Evolutionary conservation across 2,797 vertebrate genomes (phyloP), one percentile per base, ranked within the genome.

Genomic region (Myotis vivesi): DNA sequence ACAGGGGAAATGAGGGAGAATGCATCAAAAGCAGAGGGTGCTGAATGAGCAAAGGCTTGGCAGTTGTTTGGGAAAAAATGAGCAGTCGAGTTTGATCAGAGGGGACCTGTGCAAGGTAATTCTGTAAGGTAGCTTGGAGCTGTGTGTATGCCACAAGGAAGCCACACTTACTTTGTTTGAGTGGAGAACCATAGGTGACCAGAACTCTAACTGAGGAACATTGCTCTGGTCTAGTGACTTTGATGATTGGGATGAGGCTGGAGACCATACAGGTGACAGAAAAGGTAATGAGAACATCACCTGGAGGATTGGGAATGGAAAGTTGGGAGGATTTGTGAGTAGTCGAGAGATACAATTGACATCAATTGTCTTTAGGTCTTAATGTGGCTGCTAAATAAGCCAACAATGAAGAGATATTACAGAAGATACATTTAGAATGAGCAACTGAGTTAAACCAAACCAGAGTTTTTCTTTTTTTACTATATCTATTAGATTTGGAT

Each of bases 371-470:
- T 57, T 87, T 73, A 51, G 23, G 38, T 81, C 36, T 95, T 73
- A 44, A 75, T 64, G 12, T 59, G 76, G 72, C 49, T 79, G 69
- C 75, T 88, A 62, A 77, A 88, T 53, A 89, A 95, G 66, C 91
- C 59, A 38, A 36, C 46, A 91, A 84, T 95, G 91, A 95, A 41
- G 87, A 91, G 79, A 89, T 89, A 91, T 66, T 71, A 36, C 19
- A 87, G 80, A 89, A 92, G 86, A 92, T 86, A 87, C 62, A 71
- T 75, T 76, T 51, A 41, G 93, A 72, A 95, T 75, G 84, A 91
- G 64, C 12, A 8, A 25, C 38, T 92, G 87, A 96, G n/a, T 69
- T 69, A 38, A 69, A 69, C 33, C 22, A 10, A 69, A 36, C 66
- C 36, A 69, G 8, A 69, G 66, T 36, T 69, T 69, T 69, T 38